A percentile compares a stretch with the other conserved stretches of the same genome.
Conservation (phyloP, 2,797 vertebrate species). For the Falco novaeseelandiae region DNA sequence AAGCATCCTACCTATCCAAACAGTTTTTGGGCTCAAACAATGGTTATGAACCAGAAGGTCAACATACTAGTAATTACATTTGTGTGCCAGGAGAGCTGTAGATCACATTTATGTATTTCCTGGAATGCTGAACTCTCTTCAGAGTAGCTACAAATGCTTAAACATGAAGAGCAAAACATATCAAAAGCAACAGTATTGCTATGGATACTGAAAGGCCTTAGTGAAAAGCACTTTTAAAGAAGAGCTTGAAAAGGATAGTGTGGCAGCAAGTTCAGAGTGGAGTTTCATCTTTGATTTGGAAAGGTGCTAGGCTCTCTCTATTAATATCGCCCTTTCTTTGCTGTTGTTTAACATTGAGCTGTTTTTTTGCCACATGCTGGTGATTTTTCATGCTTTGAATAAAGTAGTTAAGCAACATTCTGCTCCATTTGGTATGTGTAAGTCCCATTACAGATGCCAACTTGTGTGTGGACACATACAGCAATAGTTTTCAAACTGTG, state of each 20-base stretch:
- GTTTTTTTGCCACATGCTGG: neutral
- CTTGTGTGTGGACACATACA: neutral
- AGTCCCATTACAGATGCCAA: neutral
- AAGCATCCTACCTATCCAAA: neutral
- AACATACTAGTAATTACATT: neutral
- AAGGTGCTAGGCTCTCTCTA: neutral
- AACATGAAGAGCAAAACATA: neutral
- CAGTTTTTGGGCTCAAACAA: neutral
- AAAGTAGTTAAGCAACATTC: neutral
- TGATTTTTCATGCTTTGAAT: neutral
- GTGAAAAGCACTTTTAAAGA: neutral
- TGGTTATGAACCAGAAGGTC: conserved; percentile 19
- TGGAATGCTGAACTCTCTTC: conserved; percentile 4
- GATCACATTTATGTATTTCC: conserved; percentile 23
- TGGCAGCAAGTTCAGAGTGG: neutral
- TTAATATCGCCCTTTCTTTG: neutral
- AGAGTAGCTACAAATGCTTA: conserved; percentile 18
- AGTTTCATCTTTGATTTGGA: neutral
- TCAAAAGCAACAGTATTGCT: neutral
- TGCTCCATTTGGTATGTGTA: neutral
- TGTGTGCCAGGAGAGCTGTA: conserved; percentile 9
- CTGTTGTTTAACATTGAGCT: neutral
- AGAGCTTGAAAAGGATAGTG: neutral
- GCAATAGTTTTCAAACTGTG: neutral
- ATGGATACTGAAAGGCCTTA: conserved; percentile 1